Percentiles rank a stretch among this genome's conserved stretches.
Evolutionary conservation across 2,797 vertebrate genomes (phyloP).

Genomic region (Pogonophryne albipinna): DNA sequence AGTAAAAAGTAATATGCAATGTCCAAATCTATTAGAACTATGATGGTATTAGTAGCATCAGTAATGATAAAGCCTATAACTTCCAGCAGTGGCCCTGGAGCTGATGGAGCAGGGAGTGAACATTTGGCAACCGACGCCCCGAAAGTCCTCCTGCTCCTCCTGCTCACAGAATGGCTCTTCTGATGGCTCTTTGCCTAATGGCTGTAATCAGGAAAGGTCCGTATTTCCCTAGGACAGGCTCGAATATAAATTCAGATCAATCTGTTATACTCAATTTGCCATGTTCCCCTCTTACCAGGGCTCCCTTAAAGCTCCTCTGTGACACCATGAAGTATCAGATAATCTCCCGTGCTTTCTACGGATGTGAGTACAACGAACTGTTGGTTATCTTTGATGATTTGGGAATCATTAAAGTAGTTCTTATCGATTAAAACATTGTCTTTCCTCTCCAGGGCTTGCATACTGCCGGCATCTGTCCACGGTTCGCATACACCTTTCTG

Average conservation of each 20-base stretch:
- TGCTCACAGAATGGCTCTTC: constrained; percentile 94
- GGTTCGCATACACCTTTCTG: constrained; percentile 95
- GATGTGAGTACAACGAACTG: constrained; percentile 86
- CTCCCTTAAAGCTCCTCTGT: constrained; percentile 95
- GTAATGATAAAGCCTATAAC: constrained; percentile 31
- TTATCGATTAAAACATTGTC: not conserved
- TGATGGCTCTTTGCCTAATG: constrained; percentile 89
- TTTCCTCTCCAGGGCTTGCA: constrained; percentile 89
- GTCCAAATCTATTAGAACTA: not conserved
- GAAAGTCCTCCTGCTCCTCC: constrained; percentile 95
- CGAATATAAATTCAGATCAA: constrained; percentile 18
- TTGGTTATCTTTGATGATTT: not conserved
- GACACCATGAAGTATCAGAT: constrained; percentile 99
- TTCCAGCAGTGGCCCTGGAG: constrained; percentile 89
- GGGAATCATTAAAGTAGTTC: not conserved
- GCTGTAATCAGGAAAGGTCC: constrained; percentile 96
- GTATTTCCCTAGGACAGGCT: constrained; percentile 3
- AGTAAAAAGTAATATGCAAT: not conserved
- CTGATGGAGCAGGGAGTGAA: constrained; percentile 90
- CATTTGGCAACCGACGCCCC: constrained; percentile 93
- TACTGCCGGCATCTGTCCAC: constrained; percentile 98
- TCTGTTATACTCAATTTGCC: constrained; percentile 21
- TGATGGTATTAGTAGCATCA: constrained; percentile 13
- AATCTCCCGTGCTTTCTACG: constrained; percentile 98
- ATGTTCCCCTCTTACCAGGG: constrained; percentile 81